A percentile compares a stretch with the other conserved stretches of the same genome.
These are phyloP conservation scores for Anthopleura sola DNA, from an alignment of 64 coral and sea anemone genomes.

Conservation along the genomic window DNA sequence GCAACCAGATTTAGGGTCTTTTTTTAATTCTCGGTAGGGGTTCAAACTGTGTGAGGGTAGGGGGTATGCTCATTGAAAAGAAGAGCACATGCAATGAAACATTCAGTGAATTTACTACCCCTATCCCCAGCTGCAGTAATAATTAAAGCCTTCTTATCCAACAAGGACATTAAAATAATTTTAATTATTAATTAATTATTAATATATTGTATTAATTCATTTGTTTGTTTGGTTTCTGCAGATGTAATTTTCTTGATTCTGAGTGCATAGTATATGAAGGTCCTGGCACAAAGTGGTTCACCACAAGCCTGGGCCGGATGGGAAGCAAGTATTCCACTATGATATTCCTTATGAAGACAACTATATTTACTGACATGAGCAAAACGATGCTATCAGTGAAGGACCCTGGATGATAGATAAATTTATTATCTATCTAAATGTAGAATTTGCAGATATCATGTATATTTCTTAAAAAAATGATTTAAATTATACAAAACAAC, in stretches of 20 bases:
- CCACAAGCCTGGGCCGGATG: not conserved
- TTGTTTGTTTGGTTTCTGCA: not conserved
- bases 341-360: not conserved
- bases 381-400: not conserved
- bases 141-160: not conserved
- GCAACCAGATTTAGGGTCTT: too few species aligned
- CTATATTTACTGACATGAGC: not conserved
- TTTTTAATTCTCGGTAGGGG: too few species aligned
- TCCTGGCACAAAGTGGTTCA: not conserved
- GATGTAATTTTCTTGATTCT: not conserved
- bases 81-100: too few species aligned
- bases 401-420: not conserved
- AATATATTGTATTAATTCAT: not conserved
- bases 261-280: slow-evolving; percentile 5
- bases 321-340: slow-evolving; percentile 11
- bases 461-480: not conserved
- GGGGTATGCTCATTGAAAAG: too few species aligned
- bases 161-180: not conserved
- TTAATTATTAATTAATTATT: too few species aligned
- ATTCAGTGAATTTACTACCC: too few species aligned
- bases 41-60: too few species aligned
- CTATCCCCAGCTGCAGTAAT: too few species aligned
- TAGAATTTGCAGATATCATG: not conserved
- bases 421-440: not conserved
- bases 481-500: not conserved